phyloP scores from a whole-genome alignment of 2,797 vertebrate genomes.

The Arnoldichthys spilopterus region DNA sequence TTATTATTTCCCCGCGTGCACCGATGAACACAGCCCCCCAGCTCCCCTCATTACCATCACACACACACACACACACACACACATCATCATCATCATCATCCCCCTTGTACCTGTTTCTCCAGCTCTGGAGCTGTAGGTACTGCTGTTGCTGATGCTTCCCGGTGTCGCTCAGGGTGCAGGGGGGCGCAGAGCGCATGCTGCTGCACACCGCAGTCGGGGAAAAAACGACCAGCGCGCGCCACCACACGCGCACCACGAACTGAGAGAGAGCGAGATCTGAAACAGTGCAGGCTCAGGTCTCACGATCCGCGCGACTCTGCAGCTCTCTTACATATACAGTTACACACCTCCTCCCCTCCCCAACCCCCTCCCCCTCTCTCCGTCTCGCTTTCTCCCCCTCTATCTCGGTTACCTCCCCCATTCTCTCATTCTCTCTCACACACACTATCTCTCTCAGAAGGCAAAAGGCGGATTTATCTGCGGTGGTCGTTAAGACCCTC shows the following conservation, averaged over 20 bases:
- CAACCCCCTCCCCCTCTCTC: not conserved
- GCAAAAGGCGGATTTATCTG: too few relatives aligned
- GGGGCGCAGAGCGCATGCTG: not conserved
- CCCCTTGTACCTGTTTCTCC: too few relatives aligned
- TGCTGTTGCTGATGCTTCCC: too few relatives aligned
- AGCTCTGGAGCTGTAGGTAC: too few relatives aligned
- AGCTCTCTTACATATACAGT: conserved; percentile 52
- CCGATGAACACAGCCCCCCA: too few relatives aligned
- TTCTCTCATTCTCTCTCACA: not conserved
- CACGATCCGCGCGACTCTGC: conserved; percentile 21
- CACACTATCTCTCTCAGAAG: too few relatives aligned
- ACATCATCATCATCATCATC: too few relatives aligned
- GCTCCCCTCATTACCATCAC: too few relatives aligned
- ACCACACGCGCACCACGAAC: too few relatives aligned
- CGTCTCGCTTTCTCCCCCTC: conserved; percentile 7
- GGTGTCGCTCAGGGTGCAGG: not conserved
- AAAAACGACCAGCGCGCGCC: not conserved
- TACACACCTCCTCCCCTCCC: conserved; percentile 56
- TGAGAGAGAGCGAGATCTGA: not conserved
- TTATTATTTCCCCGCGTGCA: too few relatives aligned
- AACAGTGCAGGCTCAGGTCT: not conserved
- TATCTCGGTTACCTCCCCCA: not conserved
- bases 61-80: too few relatives aligned
- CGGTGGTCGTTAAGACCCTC: too few relatives aligned
- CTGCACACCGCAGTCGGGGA: not conserved